A percentile compares a stretch with the other conserved stretches of the same genome.
Evolutionary conservation across 2,888 invertebrate species (phyloP).

Genomic region (Drepana falcataria): DNA sequence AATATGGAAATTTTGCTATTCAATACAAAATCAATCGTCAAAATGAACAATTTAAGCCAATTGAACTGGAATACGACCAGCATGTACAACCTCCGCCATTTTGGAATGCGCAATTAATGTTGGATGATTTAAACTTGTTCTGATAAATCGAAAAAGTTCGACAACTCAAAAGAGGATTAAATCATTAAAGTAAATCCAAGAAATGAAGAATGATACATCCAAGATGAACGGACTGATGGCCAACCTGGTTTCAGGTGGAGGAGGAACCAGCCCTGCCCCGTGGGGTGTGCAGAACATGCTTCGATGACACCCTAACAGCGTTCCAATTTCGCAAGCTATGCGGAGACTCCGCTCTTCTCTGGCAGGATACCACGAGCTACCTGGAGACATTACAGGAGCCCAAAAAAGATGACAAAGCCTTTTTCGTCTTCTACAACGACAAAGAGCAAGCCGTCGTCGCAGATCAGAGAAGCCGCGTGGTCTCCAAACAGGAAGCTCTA

Average conservation of each 20-base stretch:
- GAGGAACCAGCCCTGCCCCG: slow-evolving; percentile 45
- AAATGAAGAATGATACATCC: slow-evolving; percentile 8
- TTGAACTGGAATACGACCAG: too few relatives aligned
- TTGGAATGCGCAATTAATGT: too few relatives aligned
- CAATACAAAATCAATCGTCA: too few relatives aligned
- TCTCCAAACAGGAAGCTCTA: slow-evolving; percentile 21
- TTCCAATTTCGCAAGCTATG: slow-evolving; percentile 43
- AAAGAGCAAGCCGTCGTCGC: slow-evolving; percentile 23
- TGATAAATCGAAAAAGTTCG: too few relatives aligned
- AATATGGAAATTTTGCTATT: too few relatives aligned
- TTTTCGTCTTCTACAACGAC: slow-evolving; percentile 36
- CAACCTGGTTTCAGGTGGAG: slow-evolving; percentile 66
- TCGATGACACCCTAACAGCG: slow-evolving; percentile 38
- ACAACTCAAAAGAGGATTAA: slow-evolving; percentile 7
- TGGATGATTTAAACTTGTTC: too few relatives aligned
- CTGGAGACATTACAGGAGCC: slow-evolving; percentile 27
- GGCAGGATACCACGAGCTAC: slow-evolving; percentile 33
- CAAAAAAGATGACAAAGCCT: slow-evolving; percentile 31
- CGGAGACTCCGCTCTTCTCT: slow-evolving; percentile 38
- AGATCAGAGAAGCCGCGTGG: slow-evolving; percentile 24
- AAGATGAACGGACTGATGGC: slow-evolving; percentile 54
- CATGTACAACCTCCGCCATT: too few relatives aligned
- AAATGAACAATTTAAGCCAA: too few relatives aligned
- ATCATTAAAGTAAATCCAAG: slow-evolving; percentile 10
- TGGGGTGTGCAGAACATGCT: slow-evolving; percentile 50